These are phyloP conservation scores for Thripadectes ignobilis DNA, from an alignment of 2,797 vertebrate genomes.

Conservation along the genomic window DNA sequence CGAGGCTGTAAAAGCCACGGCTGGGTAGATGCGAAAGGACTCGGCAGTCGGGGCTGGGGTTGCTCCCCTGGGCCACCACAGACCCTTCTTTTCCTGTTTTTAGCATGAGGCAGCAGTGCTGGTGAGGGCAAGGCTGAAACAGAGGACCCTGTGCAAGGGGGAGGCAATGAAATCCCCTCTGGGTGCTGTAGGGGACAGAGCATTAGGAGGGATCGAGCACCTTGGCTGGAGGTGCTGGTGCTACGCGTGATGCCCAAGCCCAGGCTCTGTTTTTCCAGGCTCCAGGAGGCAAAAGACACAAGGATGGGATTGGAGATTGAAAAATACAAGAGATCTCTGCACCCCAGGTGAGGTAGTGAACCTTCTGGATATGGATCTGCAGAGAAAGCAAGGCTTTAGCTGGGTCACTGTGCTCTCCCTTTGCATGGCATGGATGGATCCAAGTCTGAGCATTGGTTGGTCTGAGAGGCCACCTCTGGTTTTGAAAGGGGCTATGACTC, in stretches of 20 bases:
- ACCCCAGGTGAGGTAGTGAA: accelerated
- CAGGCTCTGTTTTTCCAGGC: not conserved
- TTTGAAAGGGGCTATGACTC: not conserved
- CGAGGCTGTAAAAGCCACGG: not conserved
- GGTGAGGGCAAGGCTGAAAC: not conserved
- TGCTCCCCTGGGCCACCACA: not conserved
- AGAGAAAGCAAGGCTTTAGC: not conserved
- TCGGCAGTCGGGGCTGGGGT: not conserved
- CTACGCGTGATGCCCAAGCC: accelerated
- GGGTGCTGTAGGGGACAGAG: not conserved
- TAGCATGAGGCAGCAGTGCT: accelerated
- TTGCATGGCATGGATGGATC: not conserved
- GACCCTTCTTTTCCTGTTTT: not conserved
- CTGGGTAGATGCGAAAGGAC: not conserved
- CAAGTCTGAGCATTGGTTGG: not conserved
- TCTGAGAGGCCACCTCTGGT: not conserved
- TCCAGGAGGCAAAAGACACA: not conserved
- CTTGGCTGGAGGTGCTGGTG: not conserved
- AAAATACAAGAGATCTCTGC: not conserved
- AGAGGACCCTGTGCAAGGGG: accelerated
- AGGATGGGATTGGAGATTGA: not conserved
- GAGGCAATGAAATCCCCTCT: not conserved
- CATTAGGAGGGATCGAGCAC: not conserved
- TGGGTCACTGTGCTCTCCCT: accelerated
- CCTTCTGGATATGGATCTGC: not conserved